Evolutionary conservation across 2,888 invertebrate species (phyloP).

Genomic region (Lomographa bimaculata): DNA sequence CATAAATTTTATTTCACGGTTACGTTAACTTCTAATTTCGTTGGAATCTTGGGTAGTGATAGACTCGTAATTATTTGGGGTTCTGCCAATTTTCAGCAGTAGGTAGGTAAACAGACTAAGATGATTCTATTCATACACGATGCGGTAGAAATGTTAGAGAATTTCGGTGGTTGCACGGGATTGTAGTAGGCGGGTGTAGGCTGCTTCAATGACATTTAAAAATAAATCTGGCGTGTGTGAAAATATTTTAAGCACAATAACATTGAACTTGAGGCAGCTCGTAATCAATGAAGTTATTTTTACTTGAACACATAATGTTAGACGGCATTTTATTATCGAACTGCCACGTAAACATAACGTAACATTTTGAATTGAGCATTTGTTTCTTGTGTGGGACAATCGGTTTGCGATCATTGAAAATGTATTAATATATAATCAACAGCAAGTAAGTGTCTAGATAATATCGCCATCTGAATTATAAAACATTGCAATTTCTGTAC

Average conservation of each 20-base stretch:
- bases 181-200: constrained; percentile 29
- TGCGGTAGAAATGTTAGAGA: constrained; percentile 37
- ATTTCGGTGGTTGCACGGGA: constrained; percentile 35
- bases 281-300: constrained; percentile 46
- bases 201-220: constrained; percentile 46
- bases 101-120: constrained; percentile 16
- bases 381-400: too few species aligned
- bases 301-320: constrained; percentile 26
- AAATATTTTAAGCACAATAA: constrained; percentile 55
- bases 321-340: constrained; percentile 11
- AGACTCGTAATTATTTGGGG: constrained; percentile 48
- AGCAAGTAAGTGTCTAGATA: too few species aligned
- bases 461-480: neutral
- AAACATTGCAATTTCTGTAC: too few species aligned
- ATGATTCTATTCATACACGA: constrained; percentile 39
- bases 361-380: too few species aligned
- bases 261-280: constrained; percentile 56
- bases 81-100: constrained; percentile 49
- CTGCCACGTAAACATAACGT: constrained; percentile 7
- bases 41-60: constrained; percentile 51
- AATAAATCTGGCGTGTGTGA: constrained; percentile 42
- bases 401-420: too few species aligned
- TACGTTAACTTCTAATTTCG: constrained; percentile 43
- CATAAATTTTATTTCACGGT: constrained; percentile 40
- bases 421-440: too few species aligned